Evolutionary conservation across 1,140 invertebrate species (phyloP), one percentile per base, ranked within the genome.

Genomic region (Octopus bimaculoides): DNA sequence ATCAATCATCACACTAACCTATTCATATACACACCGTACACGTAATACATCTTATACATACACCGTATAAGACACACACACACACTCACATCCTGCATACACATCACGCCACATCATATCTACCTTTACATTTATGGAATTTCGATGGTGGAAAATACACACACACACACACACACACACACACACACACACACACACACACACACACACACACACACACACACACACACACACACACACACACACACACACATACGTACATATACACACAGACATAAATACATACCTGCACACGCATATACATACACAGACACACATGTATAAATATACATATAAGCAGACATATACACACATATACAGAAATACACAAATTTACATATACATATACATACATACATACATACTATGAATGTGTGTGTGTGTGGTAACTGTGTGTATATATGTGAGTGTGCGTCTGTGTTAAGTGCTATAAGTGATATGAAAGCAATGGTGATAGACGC

Each of bases 381-480:
- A 71, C 3, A 5, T 5, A 71, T 14, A 71, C 14, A 2, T 10
- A 71, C 14, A 71, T 14, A 17, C 14, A 71, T 14, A 71, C 26
- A 71, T 71, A 71, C 26, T 71, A 71, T 71, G 26, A n/a, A 71
- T 71, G 26, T 71, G 26, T 71, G 26, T 69, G 20, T 71, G 26
- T 71, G 26, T 71, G 17, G 17, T 61, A 61, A 2, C 9, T 61
- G 17, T 61, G 17, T 61, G 17, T 61, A 61, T 61, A 61, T 61
- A 61, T 61, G 17, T 41, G 26, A 41, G 4, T 61, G 17, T 61
- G 17, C 17, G 17, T 61, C 9, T 61, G 26, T 41, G 26, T 41
- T 41, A 41, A 41, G 26, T 41, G 26, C 26, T 41, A 41, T 41
- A 41, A 41, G 3, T 41, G 26, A 41, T 41, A 41, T 41, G 26